Evolutionary conservation across 2,113 vertebrate genomes (phyloP), one percentile per base, ranked within the genome.

Genomic region (Carettochelys insculpta): DNA sequence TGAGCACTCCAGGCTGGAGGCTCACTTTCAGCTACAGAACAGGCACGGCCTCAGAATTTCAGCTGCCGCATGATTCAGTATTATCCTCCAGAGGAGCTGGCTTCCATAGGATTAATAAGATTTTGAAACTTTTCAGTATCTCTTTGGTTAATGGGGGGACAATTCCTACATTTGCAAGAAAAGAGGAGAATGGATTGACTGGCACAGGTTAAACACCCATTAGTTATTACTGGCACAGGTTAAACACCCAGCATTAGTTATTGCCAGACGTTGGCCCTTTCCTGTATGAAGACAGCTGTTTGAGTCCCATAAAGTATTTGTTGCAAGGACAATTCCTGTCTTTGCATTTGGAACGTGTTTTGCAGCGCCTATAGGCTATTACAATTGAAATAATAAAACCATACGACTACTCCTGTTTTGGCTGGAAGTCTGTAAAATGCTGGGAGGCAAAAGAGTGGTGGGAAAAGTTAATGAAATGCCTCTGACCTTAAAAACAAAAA

Each of bases 381-480:
- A 5, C 12, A 68, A 22, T 68, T 8, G 17, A 68, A 68, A 38
- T 38, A 22, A 22, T 68, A 68, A 38, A 19, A 68, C 20, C 16
- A 43, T 73, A 43, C 68, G 20, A 25, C 91, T 95, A 94, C 85
- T 90, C 93, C 86, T 94, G 89, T 90, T 93, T 92, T 87, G 92
- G 50, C 83, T 94, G 91, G 94, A 88, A 93, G 83, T 47, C 78
- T 94, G 82, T 61, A 87, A 85, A 58, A 61, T 31, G 8, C 54
- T 65, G 90, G 86, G 90, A 86, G 95, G 96, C 79, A 73, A 56
- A 65, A 96, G 87, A 94, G 93, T 90, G 87, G 91, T 93, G 91
- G 85, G 88, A 94, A 94, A 91, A 94, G 83, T 87, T 90, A 94
- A 88, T 93, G 94, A 94, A 93, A 84, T 82, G n/a, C n/a, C n/a